Conservation (phyloP, 2,797 vertebrate species). For the Podarcis lilfordi region DNA sequence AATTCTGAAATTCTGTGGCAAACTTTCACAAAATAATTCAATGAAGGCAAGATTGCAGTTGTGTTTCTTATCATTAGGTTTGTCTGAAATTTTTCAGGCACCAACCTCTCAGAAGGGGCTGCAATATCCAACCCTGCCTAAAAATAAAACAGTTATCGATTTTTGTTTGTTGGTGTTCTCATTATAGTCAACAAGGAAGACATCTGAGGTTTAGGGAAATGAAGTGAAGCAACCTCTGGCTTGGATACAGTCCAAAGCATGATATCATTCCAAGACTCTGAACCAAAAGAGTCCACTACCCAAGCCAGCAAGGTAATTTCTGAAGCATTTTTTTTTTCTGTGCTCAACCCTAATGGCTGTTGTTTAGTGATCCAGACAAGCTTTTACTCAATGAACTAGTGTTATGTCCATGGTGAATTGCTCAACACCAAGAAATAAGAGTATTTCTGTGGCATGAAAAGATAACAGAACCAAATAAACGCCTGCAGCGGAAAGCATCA, state of each 20-base stretch:
- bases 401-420: neutral
- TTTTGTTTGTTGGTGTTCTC: neutral
- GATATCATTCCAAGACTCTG: neutral
- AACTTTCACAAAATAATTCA: neutral
- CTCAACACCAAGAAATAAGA: constrained; percentile 8
- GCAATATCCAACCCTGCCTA: neutral
- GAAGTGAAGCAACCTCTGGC: neutral
- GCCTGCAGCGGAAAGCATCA: neutral
- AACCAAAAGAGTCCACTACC: neutral
- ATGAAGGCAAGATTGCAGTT: neutral
- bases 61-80: neutral
- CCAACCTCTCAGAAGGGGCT: neutral
- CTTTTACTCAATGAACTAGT: neutral
- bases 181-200: neutral
- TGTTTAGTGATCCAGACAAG: neutral
- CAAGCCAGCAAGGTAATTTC: neutral
- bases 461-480: constrained; percentile 11
- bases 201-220: neutral
- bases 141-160: neutral
- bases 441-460: constrained; percentile 16
- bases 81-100: neutral
- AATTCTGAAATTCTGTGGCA: neutral
- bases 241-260: neutral
- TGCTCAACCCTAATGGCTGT: neutral
- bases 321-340: neutral